phyloP scores from a whole-genome alignment of 1,140 invertebrate genomes.

The Calephelis nemesis region DNA sequence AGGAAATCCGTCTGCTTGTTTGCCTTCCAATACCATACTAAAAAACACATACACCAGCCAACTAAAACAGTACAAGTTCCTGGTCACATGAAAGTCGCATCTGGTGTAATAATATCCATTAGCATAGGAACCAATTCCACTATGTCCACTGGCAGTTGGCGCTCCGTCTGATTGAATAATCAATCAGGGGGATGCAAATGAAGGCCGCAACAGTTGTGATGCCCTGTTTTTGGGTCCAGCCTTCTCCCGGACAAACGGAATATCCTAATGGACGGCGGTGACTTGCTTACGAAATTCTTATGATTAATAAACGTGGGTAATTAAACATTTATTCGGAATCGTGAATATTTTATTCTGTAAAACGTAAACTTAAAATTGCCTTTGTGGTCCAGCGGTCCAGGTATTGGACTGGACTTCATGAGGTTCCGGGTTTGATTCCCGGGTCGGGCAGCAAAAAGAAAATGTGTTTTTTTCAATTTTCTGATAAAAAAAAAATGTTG shows the following conservation, averaged over 20 bases:
- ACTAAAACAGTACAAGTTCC: too few relatives aligned
- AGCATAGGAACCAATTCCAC: constrained; percentile 63
- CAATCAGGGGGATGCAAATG: constrained; percentile 72
- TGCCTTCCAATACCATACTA: too few relatives aligned
- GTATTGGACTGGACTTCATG: too few relatives aligned
- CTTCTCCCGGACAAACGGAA: constrained; percentile 39
- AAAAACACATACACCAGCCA: too few relatives aligned
- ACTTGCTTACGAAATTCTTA: constrained; percentile 14
- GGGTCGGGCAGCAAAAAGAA: too few relatives aligned
- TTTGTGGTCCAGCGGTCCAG: too few relatives aligned
- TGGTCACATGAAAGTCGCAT: constrained; percentile 8
- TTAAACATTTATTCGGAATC: not conserved
- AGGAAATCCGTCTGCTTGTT: too few relatives aligned
- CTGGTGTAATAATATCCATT: constrained; percentile 55
- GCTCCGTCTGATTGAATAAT: constrained; percentile 65
- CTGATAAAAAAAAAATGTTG: too few relatives aligned
- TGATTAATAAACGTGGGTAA: not conserved
- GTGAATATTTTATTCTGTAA: not conserved
- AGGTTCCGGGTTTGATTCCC: too few relatives aligned
- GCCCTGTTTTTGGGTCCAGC: constrained; percentile 46
- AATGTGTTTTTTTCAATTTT: too few relatives aligned
- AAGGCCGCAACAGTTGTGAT: constrained; percentile 58
- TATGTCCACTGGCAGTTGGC: constrained; percentile 43
- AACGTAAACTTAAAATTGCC: too few relatives aligned
- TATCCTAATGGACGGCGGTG: constrained; percentile 28